Conservation (phyloP, 2,888 invertebrate genomes). For the Cordylochernes scorpioides region DNA sequence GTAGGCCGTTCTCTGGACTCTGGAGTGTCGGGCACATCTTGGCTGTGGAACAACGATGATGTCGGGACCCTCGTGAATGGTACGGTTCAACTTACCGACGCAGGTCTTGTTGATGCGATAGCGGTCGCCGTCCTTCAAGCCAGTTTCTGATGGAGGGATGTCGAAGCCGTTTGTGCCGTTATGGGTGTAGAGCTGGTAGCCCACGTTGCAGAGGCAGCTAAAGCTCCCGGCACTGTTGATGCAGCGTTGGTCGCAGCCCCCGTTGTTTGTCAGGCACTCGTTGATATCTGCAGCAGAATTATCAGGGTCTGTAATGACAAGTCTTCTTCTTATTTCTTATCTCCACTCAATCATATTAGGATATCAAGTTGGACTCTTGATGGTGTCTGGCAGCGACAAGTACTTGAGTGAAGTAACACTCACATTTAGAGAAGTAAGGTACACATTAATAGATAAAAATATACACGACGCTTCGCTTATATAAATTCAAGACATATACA, state of each 20-base stretch:
- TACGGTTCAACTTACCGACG: constrained; percentile 31
- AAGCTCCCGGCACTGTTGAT: constrained; percentile 64
- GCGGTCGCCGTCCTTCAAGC: constrained; percentile 59
- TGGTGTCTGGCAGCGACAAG: too few relatives aligned
- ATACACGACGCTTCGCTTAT: too few relatives aligned
- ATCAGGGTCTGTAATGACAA: too few relatives aligned
- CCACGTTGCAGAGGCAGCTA: constrained; percentile 64
- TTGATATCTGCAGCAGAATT: constrained; percentile 42
- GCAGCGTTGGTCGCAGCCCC: constrained; percentile 79
- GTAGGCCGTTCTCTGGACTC: constrained; percentile 55
- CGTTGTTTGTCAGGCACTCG: constrained; percentile 57
- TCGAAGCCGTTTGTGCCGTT: constrained; percentile 71
- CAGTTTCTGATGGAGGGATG: constrained; percentile 53
- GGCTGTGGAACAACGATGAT: constrained; percentile 19
- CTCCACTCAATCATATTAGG: too few relatives aligned
- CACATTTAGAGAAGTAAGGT: too few relatives aligned
- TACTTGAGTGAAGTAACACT: too few relatives aligned
- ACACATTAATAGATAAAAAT: too few relatives aligned
- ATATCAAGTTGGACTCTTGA: too few relatives aligned
- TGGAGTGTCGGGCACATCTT: constrained; percentile 53
- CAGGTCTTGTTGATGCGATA: constrained; percentile 79
- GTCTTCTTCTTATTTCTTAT: too few relatives aligned
- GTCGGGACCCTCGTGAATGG: neutral
- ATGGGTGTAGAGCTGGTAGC: constrained; percentile 53
- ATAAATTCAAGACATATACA: too few relatives aligned